Conservation (phyloP, 2,888 invertebrate genomes). For the Cynaeus angustus region DNA sequence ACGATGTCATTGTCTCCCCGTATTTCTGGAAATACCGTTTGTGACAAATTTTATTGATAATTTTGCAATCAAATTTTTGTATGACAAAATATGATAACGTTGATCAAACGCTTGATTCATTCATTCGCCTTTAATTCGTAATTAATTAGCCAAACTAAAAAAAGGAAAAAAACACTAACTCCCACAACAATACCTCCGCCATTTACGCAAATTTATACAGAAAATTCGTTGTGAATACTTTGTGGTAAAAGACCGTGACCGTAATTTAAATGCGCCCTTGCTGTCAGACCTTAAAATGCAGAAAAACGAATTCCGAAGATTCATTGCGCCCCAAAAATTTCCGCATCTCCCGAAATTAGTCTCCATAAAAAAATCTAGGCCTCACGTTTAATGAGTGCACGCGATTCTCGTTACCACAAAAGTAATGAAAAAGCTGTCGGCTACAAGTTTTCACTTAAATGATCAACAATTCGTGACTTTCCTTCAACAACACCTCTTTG, state of each 20-base stretch:
- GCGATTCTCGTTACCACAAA: slow-evolving; percentile 6
- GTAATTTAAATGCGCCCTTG: slow-evolving; percentile 19
- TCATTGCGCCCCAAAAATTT: no score
- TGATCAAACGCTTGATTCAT: no score
- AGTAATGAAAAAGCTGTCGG: slow-evolving; percentile 2
- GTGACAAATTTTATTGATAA: no score
- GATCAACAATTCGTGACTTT: slow-evolving; percentile 24
- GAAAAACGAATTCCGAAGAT: not conserved
- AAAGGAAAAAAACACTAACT: slow-evolving; percentile 15
- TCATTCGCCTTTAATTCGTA: not conserved
- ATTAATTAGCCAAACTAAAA: slow-evolving; percentile 19
- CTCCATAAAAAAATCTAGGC: not conserved
- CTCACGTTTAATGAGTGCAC: slow-evolving; percentile 5
- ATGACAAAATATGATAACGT: no score
- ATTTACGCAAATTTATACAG: slow-evolving; percentile 33
- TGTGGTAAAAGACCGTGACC: slow-evolving; percentile 31
- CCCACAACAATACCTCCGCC: slow-evolving; percentile 12
- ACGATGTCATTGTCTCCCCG: no score
- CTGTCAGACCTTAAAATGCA: not conserved
- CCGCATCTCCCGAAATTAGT: no score
- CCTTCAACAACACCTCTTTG: slow-evolving; percentile 22
- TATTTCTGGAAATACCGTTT: no score
- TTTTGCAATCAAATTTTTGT: no score
- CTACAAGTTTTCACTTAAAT: slow-evolving; percentile 24
- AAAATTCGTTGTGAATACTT: slow-evolving; percentile 13